Percentiles rank a stretch among this genome's conserved stretches.
These are phyloP conservation scores for Seriola dumerili DNA, from an alignment of 2,113 vertebrate genomes.

Conservation along the genomic window DNA sequence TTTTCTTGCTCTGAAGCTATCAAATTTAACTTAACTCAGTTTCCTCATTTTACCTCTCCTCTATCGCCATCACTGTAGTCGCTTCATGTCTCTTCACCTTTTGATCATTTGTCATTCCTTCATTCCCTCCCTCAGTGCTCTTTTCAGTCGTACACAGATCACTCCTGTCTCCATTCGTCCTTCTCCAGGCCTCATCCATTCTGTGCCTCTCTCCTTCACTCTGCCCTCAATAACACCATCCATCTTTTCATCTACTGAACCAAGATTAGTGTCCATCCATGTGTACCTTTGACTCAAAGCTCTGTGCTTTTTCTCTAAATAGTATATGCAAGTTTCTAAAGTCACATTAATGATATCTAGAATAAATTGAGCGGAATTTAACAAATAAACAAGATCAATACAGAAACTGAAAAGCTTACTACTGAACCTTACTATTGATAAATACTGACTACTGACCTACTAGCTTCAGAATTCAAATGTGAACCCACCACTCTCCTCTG, in stretches of 20 bases:
- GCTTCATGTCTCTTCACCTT: conserved; percentile 55
- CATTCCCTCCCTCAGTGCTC: conserved; percentile 54
- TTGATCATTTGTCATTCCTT: conserved; percentile 72
- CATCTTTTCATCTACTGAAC: conserved; percentile 64
- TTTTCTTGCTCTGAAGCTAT: conserved; percentile 28
- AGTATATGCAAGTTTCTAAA: conserved; percentile 15
- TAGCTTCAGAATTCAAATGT: conserved; percentile 13
- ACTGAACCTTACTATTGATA: not conserved
- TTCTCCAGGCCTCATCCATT: conserved; percentile 68
- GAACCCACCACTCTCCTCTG: not conserved
- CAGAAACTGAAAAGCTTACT: not conserved
- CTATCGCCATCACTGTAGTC: conserved; percentile 48
- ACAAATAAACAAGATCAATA: not conserved
- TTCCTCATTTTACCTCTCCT: conserved; percentile 45
- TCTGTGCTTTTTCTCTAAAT: conserved; percentile 9
- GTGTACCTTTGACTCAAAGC: conserved; percentile 57
- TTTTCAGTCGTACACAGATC: conserved; percentile 66
- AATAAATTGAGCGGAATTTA: not conserved
- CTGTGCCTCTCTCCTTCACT: conserved; percentile 60
- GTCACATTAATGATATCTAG: not conserved
- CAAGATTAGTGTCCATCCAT: conserved; percentile 57
- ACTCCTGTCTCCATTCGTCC: conserved; percentile 65
- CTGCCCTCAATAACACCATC: conserved; percentile 68
- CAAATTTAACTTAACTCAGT: conserved; percentile 1
- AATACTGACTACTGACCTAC: not conserved